Conservation (phyloP, 2,888 invertebrate species). For the Chloroclysta siterata region DNA sequence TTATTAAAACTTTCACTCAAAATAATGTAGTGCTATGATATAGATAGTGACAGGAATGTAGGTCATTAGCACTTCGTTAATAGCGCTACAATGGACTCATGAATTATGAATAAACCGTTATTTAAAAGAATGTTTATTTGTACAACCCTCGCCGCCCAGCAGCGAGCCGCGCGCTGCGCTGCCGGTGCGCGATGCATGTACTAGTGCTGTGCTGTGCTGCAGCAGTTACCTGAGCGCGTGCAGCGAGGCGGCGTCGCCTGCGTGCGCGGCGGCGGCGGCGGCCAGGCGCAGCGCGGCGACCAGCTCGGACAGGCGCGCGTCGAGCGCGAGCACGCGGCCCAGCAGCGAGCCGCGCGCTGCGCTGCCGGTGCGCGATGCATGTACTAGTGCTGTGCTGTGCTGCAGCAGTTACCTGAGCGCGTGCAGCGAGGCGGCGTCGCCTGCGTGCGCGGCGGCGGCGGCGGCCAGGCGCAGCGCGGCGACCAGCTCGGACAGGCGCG, state of each 20-base stretch:
- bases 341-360: not conserved
- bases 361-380: not conserved
- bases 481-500: slow-evolving; percentile 89
- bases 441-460: no score
- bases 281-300: slow-evolving; percentile 87
- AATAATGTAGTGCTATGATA: no score
- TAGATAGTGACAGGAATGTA: no score
- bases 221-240: slow-evolving; percentile 35
- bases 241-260: slow-evolving; percentile 63
- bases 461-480: slow-evolving; percentile 87
- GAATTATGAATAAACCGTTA: no score
- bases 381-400: no score
- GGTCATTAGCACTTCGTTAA: no score
- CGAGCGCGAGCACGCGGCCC: slow-evolving; percentile 61
- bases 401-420: slow-evolving; percentile 37
- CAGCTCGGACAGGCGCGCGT: slow-evolving; percentile 90
- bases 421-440: slow-evolving; percentile 61
- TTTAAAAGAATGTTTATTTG: no score
- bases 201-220: no score
- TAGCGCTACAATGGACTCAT: no score
- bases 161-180: not conserved
- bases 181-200: not conserved
- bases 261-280: no score
- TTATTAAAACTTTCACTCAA: no score
- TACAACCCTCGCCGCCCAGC: not conserved